A percentile compares a stretch with the other conserved stretches of the same genome.
Evolutionary conservation across 2,888 invertebrate genomes (phyloP).

Genomic region (Petrolisthes manimaculis): DNA sequence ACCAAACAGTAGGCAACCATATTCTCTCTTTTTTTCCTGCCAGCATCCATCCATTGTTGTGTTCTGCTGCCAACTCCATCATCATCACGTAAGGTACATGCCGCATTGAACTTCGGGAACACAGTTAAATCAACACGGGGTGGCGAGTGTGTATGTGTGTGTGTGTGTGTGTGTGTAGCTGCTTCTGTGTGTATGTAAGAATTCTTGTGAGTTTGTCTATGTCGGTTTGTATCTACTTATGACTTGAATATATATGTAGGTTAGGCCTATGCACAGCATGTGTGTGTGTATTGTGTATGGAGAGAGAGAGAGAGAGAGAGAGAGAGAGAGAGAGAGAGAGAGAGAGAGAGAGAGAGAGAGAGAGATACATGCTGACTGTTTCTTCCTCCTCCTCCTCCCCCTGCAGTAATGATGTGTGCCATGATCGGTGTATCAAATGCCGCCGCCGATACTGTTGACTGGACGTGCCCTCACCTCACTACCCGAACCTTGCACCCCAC

Average conservation of each 20-base stretch:
- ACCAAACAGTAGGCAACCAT: no score
- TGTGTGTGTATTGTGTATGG: neutral
- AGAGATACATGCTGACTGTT: neutral
- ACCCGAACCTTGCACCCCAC: neutral
- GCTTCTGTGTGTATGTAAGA: neutral
- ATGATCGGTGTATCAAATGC: conserved; percentile 20
- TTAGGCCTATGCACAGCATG: no score
- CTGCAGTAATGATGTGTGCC: conserved; percentile 25
- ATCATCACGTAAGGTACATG: neutral
- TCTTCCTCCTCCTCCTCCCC: neutral
- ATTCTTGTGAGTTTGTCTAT: no score
- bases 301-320: neutral
- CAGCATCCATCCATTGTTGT: neutral
- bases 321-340: neutral
- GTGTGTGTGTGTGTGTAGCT: conserved; percentile 1
- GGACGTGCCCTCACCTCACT: conserved; percentile 18
- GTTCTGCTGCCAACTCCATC: neutral
- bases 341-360: neutral
- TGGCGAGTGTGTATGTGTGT: neutral
- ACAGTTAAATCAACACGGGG: conserved; percentile 3
- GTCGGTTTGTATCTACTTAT: no score
- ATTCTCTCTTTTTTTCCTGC: no score
- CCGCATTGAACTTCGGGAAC: neutral
- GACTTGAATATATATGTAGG: no score
- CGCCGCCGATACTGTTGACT: conserved; percentile 31